Base-by-base conservation (phyloP, 2,888 invertebrate genomes). In the Tipula unca region DNA sequence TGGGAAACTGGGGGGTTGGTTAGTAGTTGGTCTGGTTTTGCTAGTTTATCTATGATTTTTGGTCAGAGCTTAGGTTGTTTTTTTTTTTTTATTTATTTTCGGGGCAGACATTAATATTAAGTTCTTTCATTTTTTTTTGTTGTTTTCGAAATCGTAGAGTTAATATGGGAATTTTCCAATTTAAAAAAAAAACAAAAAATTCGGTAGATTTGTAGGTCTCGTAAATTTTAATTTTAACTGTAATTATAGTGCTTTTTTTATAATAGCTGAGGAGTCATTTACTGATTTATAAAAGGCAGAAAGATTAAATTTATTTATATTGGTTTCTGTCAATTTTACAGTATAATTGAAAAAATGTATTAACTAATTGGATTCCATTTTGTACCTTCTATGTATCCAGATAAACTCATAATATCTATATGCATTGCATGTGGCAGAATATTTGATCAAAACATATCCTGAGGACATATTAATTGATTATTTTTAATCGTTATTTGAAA, bases 41-140 rank as follows among this genome's bases (percentile, higher is more conserved):
- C 25, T 69, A 69, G 69, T 69, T 69, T 69, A 69, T 69, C 69
- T 69, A 69, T 69, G 69, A 69, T 69, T 69, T 69, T 69, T 69
- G 69, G 69, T 69, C 69, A 69, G 69, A 25, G 69, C 69, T 69
- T 69, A 13, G 69, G 69, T 4, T 69, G n/a, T 10, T 69, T 20
- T 69, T 48, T 69, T 69, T n/a, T 25, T 25, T 69, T 54, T 54
- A 54, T 54, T 54, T 54, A 54, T 54, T 69, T 69, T n/a, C n/a
- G 13, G 25, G 69, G 69, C 69, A 8, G 25, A 25, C 69, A 69
- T 69, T 69, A 69, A 69, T 69, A 25, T 69, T 69, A 69, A 25
- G 25, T 69, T 69, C 25, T 20, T 25, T 25, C 20, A 17, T 48
- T 17, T 17, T 17, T 48, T 17, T 8, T 39, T 39, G 10, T 17